Percentiles rank a stretch among this genome's conserved stretches.
These are phyloP conservation scores for Phataginus tetradactyla DNA, from an alignment of 2,797 vertebrate species.

Conservation along the genomic window DNA sequence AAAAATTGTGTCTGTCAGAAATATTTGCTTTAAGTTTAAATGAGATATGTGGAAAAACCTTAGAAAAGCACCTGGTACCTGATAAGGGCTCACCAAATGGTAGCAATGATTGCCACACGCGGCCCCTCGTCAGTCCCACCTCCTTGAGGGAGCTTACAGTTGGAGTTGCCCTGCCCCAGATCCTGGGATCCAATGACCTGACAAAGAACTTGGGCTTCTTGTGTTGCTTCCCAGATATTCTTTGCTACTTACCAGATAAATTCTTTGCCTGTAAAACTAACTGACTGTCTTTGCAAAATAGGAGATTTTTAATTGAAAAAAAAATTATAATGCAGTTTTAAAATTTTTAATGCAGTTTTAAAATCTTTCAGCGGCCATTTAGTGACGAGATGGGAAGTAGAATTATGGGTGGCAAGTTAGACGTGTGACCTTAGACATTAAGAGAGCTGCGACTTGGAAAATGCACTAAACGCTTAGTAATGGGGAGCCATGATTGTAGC, in stretches of 20 bases:
- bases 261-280: neutral
- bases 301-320: neutral
- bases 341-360: neutral
- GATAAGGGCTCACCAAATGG: neutral
- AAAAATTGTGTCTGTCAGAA: neutral
- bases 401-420: neutral
- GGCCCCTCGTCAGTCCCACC: rapidly evolving
- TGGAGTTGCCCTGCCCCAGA: neutral
- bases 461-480: neutral
- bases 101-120: too few species aligned
- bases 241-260: neutral
- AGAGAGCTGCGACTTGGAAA: neutral
- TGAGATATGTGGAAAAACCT: neutral
- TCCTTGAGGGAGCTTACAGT: rapidly evolving
- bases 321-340: neutral
- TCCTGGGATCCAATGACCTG: neutral
- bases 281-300: neutral
- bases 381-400: neutral
- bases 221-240: neutral
- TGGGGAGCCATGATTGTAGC: neutral
- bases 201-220: neutral
- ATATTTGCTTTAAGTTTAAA: conserved; percentile 1
- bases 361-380: neutral
- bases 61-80: neutral
- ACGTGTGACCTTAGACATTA: neutral